Base-by-base conservation (phyloP, 2,113 vertebrate genomes). In the Trachemys scripta region DNA sequence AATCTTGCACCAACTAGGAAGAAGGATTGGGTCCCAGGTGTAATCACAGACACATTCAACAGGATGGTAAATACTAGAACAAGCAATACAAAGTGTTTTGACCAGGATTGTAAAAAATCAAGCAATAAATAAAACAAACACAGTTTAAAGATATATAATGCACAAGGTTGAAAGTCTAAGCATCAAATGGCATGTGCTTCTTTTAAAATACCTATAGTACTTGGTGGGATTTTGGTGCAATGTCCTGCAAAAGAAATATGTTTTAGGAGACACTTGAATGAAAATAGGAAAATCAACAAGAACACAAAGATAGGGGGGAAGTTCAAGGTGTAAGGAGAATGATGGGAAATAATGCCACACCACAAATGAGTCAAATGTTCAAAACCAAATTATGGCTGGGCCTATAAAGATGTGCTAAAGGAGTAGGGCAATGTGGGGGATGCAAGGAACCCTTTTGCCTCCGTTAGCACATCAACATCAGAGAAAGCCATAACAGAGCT, bases 91-190 rank as follows among this genome's bases (percentile, higher is more conserved):
- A 1, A 51, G 2, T 6, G 78, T 81, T 90, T 84, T 89, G 53
- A 88, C 24, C 87, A 87, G 82, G 76, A 54, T 49, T 80, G 57
- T 27, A 88, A 91, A 84, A 91, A 83, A 89, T 90, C 42, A 94
- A 81, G 69, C 31, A 86, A 84, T 49, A 87, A 92, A 90, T 2
- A 88, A 78, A 93, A 53, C 3, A 72, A 65, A 72, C 38, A 95
- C 13, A 50, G 10, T 69, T 94, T 93, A 91, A 94, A 72, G 24
- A 91, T 20, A 35, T 83, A n/a, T 17, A 50, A 97, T 95, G 90
- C 92, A 87, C 17, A 80, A 76, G 83, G 69, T 45, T 84, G 38
- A 82, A 93, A 89, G 62, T 5, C 8, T 1, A 51, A 92, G 65
- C 91, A 35, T 38, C 82, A 80, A 38, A 35, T 6, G 50, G 90